phyloP scores from a whole-genome alignment of 2,113 vertebrate genomes.

The Hemibagrus wyckioides region DNA sequence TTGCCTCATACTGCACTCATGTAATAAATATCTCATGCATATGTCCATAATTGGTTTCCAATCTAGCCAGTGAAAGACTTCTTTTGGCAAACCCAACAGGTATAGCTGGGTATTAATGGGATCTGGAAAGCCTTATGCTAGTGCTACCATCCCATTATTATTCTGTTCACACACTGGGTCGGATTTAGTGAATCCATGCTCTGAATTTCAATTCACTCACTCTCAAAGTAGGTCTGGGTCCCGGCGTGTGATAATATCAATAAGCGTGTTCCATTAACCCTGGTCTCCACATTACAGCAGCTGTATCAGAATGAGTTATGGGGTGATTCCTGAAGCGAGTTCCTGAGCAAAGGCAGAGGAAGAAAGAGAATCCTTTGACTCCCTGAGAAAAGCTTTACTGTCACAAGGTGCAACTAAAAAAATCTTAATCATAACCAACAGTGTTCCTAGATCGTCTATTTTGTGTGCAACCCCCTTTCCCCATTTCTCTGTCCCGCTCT shows the following conservation, averaged over 20 bases:
- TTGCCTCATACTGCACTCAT: background rate
- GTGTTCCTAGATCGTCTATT: slow-evolving; percentile 25
- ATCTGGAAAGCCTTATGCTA: slow-evolving; percentile 46
- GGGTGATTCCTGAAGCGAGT: slow-evolving; percentile 15
- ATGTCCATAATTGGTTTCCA: slow-evolving; percentile 14
- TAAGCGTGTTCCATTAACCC: slow-evolving; percentile 61
- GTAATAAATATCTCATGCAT: slow-evolving; percentile 37
- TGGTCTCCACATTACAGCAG: slow-evolving; percentile 59
- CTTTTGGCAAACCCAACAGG: slow-evolving; percentile 16
- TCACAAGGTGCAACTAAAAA: background rate
- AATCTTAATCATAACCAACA: background rate
- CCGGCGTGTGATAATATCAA: slow-evolving; percentile 62
- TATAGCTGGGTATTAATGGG: slow-evolving; percentile 24
- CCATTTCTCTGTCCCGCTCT: background rate
- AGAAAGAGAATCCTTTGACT: slow-evolving; percentile 1
- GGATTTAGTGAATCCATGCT: slow-evolving; percentile 57
- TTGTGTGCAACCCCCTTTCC: background rate
- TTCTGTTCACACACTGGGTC: slow-evolving; percentile 53
- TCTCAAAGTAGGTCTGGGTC: slow-evolving; percentile 51
- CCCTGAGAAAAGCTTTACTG: background rate
- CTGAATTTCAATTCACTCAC: slow-evolving; percentile 56
- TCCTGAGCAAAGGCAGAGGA: background rate
- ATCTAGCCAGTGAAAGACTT: slow-evolving; percentile 3
- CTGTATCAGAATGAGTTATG: slow-evolving; percentile 49
- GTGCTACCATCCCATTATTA: slow-evolving; percentile 54